Evolutionary conservation across 2,113 vertebrate genomes (phyloP).

Genomic region (Thryonomys swinderianus): DNA sequence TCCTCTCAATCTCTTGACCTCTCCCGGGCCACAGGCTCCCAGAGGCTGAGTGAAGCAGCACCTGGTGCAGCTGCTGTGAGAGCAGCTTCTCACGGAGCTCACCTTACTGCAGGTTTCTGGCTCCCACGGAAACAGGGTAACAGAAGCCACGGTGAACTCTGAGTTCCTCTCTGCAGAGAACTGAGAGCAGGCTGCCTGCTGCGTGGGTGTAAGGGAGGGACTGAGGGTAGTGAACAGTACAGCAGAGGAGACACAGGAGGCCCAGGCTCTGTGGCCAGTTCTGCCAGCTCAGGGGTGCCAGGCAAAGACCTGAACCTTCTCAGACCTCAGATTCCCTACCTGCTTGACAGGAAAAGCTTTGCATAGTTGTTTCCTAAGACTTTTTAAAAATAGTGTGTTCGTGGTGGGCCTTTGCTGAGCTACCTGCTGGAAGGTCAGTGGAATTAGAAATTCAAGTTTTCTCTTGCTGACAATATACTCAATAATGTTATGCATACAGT

Average conservation of each 20-base stretch:
- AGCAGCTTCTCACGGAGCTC: conserved; percentile 2
- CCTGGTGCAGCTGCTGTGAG: background rate
- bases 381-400: background rate
- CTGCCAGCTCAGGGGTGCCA: background rate
- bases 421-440: background rate
- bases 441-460: background rate
- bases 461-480: background rate
- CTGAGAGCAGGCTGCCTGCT: background rate
- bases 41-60: background rate
- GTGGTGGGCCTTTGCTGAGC: background rate
- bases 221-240: background rate
- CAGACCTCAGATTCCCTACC: background rate
- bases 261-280: background rate
- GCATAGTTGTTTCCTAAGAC: background rate
- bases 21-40: background rate
- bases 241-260: background rate
- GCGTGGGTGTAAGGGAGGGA: background rate
- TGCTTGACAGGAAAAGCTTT: background rate
- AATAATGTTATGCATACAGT: background rate
- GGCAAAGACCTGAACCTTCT: background rate
- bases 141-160: background rate
- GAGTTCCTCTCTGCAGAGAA: background rate
- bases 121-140: background rate
- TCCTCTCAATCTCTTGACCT: background rate
- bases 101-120: conserved; percentile 17